Conservation (phyloP, 2,113 vertebrate species). For the Athene cunicularia region DNA sequence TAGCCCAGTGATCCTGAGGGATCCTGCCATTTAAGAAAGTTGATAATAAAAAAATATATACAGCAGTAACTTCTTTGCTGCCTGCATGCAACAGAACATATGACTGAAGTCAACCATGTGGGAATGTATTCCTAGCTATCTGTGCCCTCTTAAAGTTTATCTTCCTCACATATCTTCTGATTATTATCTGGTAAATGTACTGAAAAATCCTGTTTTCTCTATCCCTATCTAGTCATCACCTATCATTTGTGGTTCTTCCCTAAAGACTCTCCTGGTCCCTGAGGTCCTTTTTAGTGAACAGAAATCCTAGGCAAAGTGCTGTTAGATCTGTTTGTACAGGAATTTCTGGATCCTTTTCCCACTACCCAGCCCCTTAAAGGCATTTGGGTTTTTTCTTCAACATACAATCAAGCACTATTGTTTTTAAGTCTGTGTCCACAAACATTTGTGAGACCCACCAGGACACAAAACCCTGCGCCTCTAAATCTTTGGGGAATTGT, state of each 20-base stretch:
- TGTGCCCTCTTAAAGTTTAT: not conserved
- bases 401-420: not conserved
- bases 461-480: fast-evolving
- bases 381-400: not conserved
- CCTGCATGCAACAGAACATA: not conserved
- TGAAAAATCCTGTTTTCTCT: not conserved
- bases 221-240: not conserved
- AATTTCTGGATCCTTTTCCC: not conserved
- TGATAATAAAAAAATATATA: not conserved
- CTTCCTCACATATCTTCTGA: not conserved
- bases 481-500: constrained; percentile 51
- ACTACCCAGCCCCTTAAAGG: not conserved
- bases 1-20: not conserved
- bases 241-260: not conserved
- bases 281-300: not conserved
- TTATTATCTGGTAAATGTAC: not conserved
- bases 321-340: not conserved
- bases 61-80: not conserved
- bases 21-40: not conserved
- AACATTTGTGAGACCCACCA: fast-evolving
- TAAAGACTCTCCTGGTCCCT: not conserved
- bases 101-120: not conserved
- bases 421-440: not conserved
- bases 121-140: not conserved
- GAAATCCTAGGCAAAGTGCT: not conserved